Evolutionary conservation across 2,113 vertebrate genomes (phyloP).

Genomic region (Oplegnathus fasciatus): DNA sequence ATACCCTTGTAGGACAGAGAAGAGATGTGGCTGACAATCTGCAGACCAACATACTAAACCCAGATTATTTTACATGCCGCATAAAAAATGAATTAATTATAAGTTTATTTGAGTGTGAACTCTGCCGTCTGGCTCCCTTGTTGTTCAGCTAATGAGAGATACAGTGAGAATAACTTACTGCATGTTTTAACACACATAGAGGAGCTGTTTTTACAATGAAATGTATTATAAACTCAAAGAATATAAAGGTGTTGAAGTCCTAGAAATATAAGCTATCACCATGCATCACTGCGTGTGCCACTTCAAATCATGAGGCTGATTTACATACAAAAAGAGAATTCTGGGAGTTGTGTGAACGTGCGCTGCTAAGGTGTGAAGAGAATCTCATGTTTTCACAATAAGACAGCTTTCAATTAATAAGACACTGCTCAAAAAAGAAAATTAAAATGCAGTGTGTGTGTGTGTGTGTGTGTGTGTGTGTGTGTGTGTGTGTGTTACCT

Average conservation of each 20-base stretch:
- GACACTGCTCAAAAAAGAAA: not conserved
- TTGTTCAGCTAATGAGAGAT: conserved; percentile 9
- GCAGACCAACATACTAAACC: not conserved
- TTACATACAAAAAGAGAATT: conserved; percentile 20
- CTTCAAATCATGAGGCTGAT: not conserved
- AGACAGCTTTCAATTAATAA: not conserved
- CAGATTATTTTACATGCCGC: not conserved
- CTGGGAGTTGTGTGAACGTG: not conserved
- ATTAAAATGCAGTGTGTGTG: too few relatives aligned
- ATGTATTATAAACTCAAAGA: not conserved
- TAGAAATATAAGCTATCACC: not conserved
- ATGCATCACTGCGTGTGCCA: not conserved
- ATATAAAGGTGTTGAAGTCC: not conserved
- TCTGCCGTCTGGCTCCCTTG: conserved; percentile 16
- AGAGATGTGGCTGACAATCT: not conserved
- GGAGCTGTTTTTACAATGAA: not conserved
- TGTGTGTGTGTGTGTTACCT: conserved; percentile 84
- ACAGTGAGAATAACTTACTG: not conserved
- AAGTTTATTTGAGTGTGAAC: conserved; percentile 22
- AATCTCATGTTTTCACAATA: not conserved
- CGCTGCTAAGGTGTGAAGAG: not conserved
- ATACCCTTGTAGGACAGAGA: conserved; percentile 87
- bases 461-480: not conserved
- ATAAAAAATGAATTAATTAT: conserved; percentile 20
- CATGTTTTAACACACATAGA: not conserved